Percentiles rank a stretch among this genome's conserved stretches.
Evolutionary conservation across 2,113 vertebrate genomes (phyloP).

Genomic region (Protobothrops mucrosquamatus): DNA sequence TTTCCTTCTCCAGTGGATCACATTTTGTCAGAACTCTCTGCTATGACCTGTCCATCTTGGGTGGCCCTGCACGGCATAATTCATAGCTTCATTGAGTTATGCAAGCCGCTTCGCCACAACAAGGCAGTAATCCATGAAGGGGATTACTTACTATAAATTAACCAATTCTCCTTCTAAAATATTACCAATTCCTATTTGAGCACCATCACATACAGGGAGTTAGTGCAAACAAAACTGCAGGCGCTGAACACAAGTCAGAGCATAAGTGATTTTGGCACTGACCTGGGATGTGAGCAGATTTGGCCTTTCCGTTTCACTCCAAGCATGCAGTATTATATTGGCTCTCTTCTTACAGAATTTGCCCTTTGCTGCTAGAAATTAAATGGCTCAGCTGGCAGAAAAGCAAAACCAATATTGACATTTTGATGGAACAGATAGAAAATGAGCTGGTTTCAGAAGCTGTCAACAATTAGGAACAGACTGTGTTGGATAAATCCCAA

Average conservation of each 20-base stretch:
- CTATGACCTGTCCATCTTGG: too few species aligned
- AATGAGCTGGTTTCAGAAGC: conserved; percentile 21
- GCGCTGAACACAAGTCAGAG: neutral
- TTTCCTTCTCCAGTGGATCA: too few species aligned
- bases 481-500: neutral
- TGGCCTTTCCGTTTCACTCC: neutral
- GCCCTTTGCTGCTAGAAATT: conserved; percentile 15
- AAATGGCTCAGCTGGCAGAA: conserved; percentile 28
- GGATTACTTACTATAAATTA: neutral
- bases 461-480: conserved; percentile 8
- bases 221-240: neutral
- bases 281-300: conserved; percentile 1
- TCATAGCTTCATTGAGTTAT: too few species aligned
- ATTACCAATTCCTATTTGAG: neutral
- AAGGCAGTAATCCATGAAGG: too few species aligned
- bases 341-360: conserved; percentile 10
- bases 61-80: too few species aligned
- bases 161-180: neutral
- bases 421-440: conserved; percentile 19
- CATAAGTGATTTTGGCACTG: conserved; percentile 1
- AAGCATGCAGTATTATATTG: neutral
- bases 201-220: neutral
- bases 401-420: conserved; percentile 30
- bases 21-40: too few species aligned
- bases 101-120: too few species aligned